Evolutionary conservation across 2,888 invertebrate species (phyloP).

Genomic region (Melinaea menophilus): DNA sequence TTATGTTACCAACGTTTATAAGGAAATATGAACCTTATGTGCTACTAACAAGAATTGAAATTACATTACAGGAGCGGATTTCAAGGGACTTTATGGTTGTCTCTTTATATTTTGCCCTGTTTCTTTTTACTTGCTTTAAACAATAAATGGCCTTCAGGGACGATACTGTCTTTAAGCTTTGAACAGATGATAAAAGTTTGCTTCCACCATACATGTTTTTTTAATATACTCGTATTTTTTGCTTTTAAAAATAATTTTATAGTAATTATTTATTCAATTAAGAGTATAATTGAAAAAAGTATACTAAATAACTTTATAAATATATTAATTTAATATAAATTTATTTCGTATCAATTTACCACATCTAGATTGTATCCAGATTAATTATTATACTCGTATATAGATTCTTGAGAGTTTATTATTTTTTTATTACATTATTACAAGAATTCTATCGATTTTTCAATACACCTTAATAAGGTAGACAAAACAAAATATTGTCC

Average conservation of each 20-base stretch:
- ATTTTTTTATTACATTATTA: too few species aligned
- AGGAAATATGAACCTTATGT: constrained; percentile 39
- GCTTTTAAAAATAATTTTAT: too few species aligned
- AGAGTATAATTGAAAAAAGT: too few species aligned
- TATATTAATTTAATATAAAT: too few species aligned
- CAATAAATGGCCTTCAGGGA: constrained; percentile 66
- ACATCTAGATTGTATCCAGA: too few species aligned
- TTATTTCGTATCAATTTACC: too few species aligned
- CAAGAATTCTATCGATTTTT: too few species aligned
- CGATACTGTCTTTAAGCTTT: constrained; percentile 49
- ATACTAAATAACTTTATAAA: too few species aligned
- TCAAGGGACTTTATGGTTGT: constrained; percentile 38
- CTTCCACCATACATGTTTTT: neutral
- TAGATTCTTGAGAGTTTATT: too few species aligned
- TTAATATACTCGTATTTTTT: neutral
- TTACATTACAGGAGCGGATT: constrained; percentile 27
- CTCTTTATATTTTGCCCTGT: constrained; percentile 45
- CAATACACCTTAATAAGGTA: too few species aligned
- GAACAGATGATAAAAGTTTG: constrained; percentile 33
- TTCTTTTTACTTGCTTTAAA: constrained; percentile 68
- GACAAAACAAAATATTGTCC: too few species aligned
- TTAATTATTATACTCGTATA: neutral
- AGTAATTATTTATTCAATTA: too few species aligned
- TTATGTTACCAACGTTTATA: constrained; percentile 26
- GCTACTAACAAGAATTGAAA: constrained; percentile 26